A percentile compares a stretch with the other conserved stretches of the same genome.
Evolutionary conservation across 2,797 vertebrate species (phyloP).

Genomic region (Melanotaenia pygmaea): DNA sequence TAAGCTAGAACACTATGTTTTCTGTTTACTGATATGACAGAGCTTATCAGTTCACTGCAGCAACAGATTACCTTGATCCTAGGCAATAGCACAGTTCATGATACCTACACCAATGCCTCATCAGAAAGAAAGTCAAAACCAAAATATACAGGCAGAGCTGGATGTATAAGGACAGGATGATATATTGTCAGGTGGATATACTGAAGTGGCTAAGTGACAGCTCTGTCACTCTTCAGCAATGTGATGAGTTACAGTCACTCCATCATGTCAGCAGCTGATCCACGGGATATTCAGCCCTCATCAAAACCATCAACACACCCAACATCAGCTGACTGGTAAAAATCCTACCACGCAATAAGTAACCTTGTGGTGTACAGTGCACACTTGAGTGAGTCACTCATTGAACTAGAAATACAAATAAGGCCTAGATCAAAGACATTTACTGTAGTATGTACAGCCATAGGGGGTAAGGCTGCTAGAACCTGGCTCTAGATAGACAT

Average conservation of each 20-base stretch:
- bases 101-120: background rate
- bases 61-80: slow-evolving; percentile 19
- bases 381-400: slow-evolving; percentile 43
- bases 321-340: slow-evolving; percentile 52
- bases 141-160: background rate
- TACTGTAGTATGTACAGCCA: slow-evolving; percentile 12
- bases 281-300: slow-evolving; percentile 13
- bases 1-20: slow-evolving; percentile 39
- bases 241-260: slow-evolving; percentile 12
- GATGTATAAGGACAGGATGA: background rate
- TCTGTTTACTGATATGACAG: slow-evolving; percentile 30
- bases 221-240: slow-evolving; percentile 14
- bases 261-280: slow-evolving; percentile 34
- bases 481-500: slow-evolving; percentile 22
- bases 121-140: background rate
- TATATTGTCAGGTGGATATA: background rate
- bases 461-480: background rate
- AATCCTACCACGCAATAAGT: slow-evolving; percentile 28
- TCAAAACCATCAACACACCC: slow-evolving; percentile 50
- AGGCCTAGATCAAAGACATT: background rate
- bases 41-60: slow-evolving; percentile 33
- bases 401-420: slow-evolving; percentile 28
- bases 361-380: slow-evolving; percentile 1
- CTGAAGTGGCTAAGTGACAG: background rate
- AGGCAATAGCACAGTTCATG: background rate